phyloP scores from a whole-genome alignment of 2,888 invertebrate species.

The Amphipyra berbera region DNA sequence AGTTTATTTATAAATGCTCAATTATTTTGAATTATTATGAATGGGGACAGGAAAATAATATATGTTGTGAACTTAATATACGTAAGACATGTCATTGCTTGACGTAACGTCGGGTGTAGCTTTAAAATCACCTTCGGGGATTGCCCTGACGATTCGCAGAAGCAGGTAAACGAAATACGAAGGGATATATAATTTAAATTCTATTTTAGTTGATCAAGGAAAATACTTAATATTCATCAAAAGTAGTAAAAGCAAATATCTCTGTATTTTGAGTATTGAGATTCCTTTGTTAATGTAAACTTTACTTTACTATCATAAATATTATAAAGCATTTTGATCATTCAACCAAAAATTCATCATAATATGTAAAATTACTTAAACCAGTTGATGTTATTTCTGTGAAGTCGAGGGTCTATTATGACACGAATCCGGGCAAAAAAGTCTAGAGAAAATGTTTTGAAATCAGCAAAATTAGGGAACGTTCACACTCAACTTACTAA shows the following conservation, averaged over 20 bases:
- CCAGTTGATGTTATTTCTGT: conserved; percentile 40
- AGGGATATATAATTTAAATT: background rate
- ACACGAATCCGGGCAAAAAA: conserved; percentile 12
- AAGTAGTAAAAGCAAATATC: too few species aligned
- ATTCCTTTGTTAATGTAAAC: too few species aligned
- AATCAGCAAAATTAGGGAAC: conserved; percentile 29
- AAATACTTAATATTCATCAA: too few species aligned
- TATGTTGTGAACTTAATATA: conserved; percentile 11
- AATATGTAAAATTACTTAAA: background rate
- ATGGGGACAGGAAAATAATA: conserved; percentile 48
- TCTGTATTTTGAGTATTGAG: too few species aligned
- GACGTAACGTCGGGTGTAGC: background rate
- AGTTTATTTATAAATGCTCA: conserved; percentile 5
- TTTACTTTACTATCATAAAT: too few species aligned
- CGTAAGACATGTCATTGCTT: conserved; percentile 18
- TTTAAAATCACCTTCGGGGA: conserved; percentile 23
- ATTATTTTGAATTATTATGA: conserved; percentile 20
- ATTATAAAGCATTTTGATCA: too few species aligned
- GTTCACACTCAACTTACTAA: conserved; percentile 31
- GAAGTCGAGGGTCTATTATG: conserved; percentile 22
- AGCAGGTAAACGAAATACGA: conserved; percentile 1
- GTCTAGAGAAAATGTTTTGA: conserved; percentile 20
- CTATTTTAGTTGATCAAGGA: too few species aligned
- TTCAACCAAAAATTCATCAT: background rate
- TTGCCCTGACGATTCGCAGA: conserved; percentile 8